A percentile compares a stretch with the other conserved stretches of the same genome.
These are phyloP conservation scores for Apomyelois bistriatella DNA, from an alignment of 2,888 invertebrate genomes.

Conservation along the genomic window DNA sequence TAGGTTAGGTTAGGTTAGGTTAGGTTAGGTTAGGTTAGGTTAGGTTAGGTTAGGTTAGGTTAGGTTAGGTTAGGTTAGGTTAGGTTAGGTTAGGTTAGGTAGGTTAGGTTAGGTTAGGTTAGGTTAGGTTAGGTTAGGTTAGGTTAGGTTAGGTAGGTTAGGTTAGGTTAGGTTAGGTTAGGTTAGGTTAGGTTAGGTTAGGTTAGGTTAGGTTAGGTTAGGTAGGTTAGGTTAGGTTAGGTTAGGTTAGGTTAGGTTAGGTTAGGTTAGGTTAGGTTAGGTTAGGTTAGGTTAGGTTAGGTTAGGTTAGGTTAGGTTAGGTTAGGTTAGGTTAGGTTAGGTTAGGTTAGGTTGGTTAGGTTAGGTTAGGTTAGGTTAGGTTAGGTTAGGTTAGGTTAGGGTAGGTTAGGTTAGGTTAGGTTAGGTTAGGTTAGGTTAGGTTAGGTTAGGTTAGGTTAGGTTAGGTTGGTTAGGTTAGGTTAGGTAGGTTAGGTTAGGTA, in stretches of 20 bases:
- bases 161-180: slow-evolving; percentile 12
- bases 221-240: background rate
- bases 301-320: slow-evolving; percentile 13
- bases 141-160: background rate
- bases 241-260: background rate
- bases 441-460: slow-evolving; percentile 20
- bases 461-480: slow-evolving; percentile 17
- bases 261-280: slow-evolving; percentile 9
- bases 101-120: slow-evolving; percentile 26
- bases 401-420: slow-evolving; percentile 29
- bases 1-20: slow-evolving; percentile 17
- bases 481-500: slow-evolving; percentile 26
- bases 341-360: slow-evolving; percentile 29
- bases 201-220: slow-evolving; percentile 24
- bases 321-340: slow-evolving; percentile 16
- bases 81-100: slow-evolving; percentile 20
- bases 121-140: slow-evolving; percentile 7
- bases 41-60: slow-evolving; percentile 24
- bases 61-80: slow-evolving; percentile 23
- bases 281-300: slow-evolving; percentile 16
- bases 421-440: slow-evolving; percentile 21
- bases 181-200: slow-evolving; percentile 27
- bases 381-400: slow-evolving; percentile 33
- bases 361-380: slow-evolving; percentile 32
- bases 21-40: slow-evolving; percentile 20